phyloP scores from a whole-genome alignment of 2,888 invertebrate genomes.

The Troglohyphantes excavatus region DNA sequence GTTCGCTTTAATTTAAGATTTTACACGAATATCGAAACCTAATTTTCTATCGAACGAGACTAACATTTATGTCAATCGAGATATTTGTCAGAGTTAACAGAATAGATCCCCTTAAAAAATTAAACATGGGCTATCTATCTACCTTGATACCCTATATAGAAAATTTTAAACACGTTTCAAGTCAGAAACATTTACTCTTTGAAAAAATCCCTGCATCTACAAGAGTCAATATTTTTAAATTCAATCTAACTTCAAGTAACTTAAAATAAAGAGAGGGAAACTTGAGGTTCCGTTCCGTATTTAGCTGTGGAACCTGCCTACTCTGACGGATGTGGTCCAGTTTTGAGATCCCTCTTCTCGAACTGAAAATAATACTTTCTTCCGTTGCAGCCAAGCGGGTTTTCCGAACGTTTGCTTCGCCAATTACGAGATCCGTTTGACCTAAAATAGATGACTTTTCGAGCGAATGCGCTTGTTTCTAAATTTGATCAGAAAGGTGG shows the following conservation, averaged over 20 bases:
- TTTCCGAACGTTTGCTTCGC: background rate
- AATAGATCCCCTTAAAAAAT: too few relatives aligned
- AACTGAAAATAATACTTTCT: constrained; percentile 25
- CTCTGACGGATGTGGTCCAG: constrained; percentile 41
- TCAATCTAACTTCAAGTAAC: background rate
- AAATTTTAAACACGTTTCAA: too few relatives aligned
- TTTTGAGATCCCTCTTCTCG: background rate
- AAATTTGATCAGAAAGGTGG: background rate
- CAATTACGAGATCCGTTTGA: constrained; percentile 39
- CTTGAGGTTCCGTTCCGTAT: background rate
- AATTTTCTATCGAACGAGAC: too few relatives aligned
- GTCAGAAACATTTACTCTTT: too few relatives aligned
- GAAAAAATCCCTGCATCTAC: background rate
- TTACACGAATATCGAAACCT: too few relatives aligned
- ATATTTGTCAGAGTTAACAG: too few relatives aligned
- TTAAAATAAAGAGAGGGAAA: constrained; percentile 11
- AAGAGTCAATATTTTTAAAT: too few relatives aligned
- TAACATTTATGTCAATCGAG: too few relatives aligned
- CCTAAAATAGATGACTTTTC: constrained; percentile 21
- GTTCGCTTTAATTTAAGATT: too few relatives aligned
- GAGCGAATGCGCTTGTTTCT: background rate
- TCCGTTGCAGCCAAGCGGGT: constrained; percentile 9
- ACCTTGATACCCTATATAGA: too few relatives aligned
- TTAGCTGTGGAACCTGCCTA: constrained; percentile 12
- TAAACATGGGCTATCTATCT: too few relatives aligned